Base-by-base conservation (phyloP, 1,140 invertebrate genomes). In the Harpegnathos saltator region DNA sequence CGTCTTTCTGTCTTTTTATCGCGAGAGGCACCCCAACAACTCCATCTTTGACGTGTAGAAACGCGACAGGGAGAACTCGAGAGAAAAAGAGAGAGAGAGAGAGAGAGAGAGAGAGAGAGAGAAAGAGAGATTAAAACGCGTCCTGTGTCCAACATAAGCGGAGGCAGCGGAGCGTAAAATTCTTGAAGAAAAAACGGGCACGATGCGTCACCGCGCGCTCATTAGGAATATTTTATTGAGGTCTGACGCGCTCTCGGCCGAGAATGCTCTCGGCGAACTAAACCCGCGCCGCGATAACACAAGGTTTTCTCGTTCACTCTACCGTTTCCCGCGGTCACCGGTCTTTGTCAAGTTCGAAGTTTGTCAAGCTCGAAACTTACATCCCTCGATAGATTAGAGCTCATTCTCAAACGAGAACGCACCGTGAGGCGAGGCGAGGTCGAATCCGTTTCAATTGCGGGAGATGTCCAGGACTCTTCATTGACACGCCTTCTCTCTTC, bases 101-200 rank as follows among this genome's bases (percentile, higher is more conserved):
- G n/a, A n/a, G n/a, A n/a, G 33, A 33, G 33, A 33, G 7, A 33
- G 33, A n/a, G n/a, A n/a, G n/a, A n/a, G n/a, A n/a, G n/a, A n/a
- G n/a, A 44, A n/a, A 75, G 38, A 3, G 14, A 29, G 38, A 75
- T 75, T 63, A 63, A n/a, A n/a, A 61, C 22, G 38, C 7, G n/a
- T 50, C 58, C 50, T 75, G 72, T 44, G 24, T 63, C 19, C 11
- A 38, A 14, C 26, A 77, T 77, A 54, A 77, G 66, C n/a, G n/a
- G n/a, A n/a, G n/a, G n/a, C 44, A 77, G n/a, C 61, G 29, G 19
- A 66, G 62, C 66, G 29, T 54, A 33, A 66, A 38, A 15, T 77
- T 77, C 15, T 38, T 54, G 33, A 68, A 48, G 66, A 77, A 66
- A 77, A 66, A 77, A 66, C 59, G n/a, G 17, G 48, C 44, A 22